Evolutionary conservation across 23 tunicate species (phyloP).

Genomic region (Styela plicata): DNA sequence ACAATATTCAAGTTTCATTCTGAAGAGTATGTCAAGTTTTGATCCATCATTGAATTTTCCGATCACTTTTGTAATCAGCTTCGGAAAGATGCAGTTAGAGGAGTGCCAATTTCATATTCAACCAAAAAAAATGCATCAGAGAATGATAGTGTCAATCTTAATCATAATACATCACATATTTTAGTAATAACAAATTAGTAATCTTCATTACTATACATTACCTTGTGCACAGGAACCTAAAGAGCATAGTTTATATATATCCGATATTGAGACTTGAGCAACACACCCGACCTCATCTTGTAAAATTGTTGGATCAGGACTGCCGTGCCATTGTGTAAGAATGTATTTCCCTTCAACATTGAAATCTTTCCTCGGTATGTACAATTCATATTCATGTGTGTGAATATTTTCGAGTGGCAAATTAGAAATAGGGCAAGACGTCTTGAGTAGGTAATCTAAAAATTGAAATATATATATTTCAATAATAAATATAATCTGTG

Average conservation of each 20-base stretch:
- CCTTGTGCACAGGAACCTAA: conserved; percentile 44
- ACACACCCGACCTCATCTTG: conserved; percentile 58
- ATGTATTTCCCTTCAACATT: conserved; percentile 37
- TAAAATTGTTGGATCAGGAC: conserved; percentile 66
- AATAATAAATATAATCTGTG: too few relatives aligned
- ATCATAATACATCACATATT: too few relatives aligned
- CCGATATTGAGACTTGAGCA: conserved; percentile 37
- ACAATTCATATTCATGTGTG: conserved; percentile 47
- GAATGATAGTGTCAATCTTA: too few relatives aligned
- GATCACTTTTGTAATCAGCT: too few relatives aligned
- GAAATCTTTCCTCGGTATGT: conserved; percentile 41
- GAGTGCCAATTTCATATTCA: too few relatives aligned
- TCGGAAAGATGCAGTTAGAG: too few relatives aligned
- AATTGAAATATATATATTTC: too few relatives aligned
- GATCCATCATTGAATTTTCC: too few relatives aligned
- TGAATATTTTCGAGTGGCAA: conserved; percentile 32
- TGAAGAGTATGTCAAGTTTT: too few relatives aligned
- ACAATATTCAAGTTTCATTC: too few relatives aligned
- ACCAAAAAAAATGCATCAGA: too few relatives aligned
- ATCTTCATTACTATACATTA: conserved; percentile 10
- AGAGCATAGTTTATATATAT: conserved; percentile 38
- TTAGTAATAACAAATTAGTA: too few relatives aligned
- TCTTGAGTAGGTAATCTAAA: conserved; percentile 1
- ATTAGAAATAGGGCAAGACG: conserved; percentile 30
- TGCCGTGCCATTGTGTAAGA: conserved; percentile 88